Evolutionary conservation across 1,140 invertebrate species (phyloP), one percentile per base, ranked within the genome.

Genomic region (Drosophila ficusphila): DNA sequence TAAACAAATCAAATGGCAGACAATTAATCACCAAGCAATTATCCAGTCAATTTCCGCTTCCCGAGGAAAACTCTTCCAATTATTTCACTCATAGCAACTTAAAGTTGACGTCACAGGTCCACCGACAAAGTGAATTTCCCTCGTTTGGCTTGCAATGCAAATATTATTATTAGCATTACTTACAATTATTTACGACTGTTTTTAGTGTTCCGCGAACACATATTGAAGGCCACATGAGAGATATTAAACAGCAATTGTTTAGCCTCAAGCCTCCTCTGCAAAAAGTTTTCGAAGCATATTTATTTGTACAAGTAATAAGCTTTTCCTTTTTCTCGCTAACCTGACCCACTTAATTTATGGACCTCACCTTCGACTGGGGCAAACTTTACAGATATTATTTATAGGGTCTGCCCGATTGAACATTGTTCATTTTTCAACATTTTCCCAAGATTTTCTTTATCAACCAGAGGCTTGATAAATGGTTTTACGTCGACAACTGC

Each of bases 161-260:
- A 75, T 75, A 70, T 79, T 85, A 67, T 74, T 74, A 79, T 75
- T 70, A 60, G 27, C 64, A 64, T 58, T 76, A 76, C 57, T 79
- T 56, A 67, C 61, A 75, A 60, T 78, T 70, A 82, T 82, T 79
- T 85, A 79, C 49, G 57, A 74, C 1, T 39, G 27, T 16, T 65
- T 56, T 36, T 6, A 36, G 65, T 54, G 54, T 67, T 53, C 25
- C 48, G 18, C 39, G 60, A 62, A 56, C 25, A 18, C 33, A 39
- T 29, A 34, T 48, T 49, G 21, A 58, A 52, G 56, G 31, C 48
- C 56, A 58, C 11, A 29, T 42, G 31, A 34, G 41, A 70, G 79
- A 83, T 61, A 85, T 79, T 75, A 75, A 85, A 75, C 79, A 79
- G 75, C 79, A 70, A 71, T 82, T 83, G 48, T 53, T 56, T 41